Evolutionary conservation across 2,888 invertebrate genomes (phyloP), one percentile per base, ranked within the genome.

Genomic region (Agrypnus murinus): DNA sequence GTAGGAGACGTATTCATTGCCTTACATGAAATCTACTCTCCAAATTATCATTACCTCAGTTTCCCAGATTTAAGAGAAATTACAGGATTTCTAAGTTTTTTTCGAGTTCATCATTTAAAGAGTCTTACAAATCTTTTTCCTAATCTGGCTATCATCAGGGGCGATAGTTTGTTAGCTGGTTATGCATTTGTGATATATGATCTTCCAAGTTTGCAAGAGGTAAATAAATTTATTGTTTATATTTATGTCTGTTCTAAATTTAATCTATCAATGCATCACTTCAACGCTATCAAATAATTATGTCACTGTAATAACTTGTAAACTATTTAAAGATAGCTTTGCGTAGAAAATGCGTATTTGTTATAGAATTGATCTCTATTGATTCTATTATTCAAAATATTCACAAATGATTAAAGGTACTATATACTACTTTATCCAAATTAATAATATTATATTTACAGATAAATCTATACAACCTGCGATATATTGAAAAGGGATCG

Each of bases 81-180:
- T 73, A 95, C 95, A 9, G 96, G 93, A 25, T 94, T 91, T 82
- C 83, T 98, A 46, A 85, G 97, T n/a, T 82, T 97, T 36, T 95
- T 92, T 82, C 88, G 93, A 58, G 92, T 95, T 8, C 87, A 86
- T n/a, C 92, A 92, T 0, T 83, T 98, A 71, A 88, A 87, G 43
- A 90, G 91, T 0, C 85, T 98, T 1, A 89, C 90, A 0, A 85
- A 89, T 60, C 85, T 99, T 50, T 96, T 99, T 81, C 98, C 98
- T 0, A 96, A 95, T 84, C 87, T 99, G 77, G 88, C 93, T 36
- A 91, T 97, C 57, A 97, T 98, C 76, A 89, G 97, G 48, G 98
- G 98, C 0, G 88, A 90, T 19, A 87, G 88, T 17, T 86, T 97
- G 36, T 88, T 97, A 78, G 84, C 88, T 53, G 92, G 96, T 86